Base-by-base conservation (phyloP, 2,113 vertebrate species). In the Ammospiza nelsoni region DNA sequence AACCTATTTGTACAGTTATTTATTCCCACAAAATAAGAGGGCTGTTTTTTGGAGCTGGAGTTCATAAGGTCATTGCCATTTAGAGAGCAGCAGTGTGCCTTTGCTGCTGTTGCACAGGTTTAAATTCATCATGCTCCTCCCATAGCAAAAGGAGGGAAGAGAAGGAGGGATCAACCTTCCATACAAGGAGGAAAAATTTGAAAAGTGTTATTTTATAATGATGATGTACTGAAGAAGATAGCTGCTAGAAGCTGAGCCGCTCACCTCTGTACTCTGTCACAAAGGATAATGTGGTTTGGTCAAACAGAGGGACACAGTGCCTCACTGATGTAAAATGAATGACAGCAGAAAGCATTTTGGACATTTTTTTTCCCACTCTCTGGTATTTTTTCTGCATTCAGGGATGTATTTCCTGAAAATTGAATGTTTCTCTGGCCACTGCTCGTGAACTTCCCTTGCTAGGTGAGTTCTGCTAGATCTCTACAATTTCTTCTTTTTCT, bases 361-460 rank as follows among this genome's bases (percentile, higher is more conserved):
- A 18, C 7, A 1, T 44, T 62, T 52, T 39, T 51, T 51, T 48
- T 28, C 0, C 5, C 3, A 3, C 9, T 20, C 31, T 5, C 11
- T 55, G 28, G 2, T 75, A 9, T 59, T 84, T 16, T 63, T 71
- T 59, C 57, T 68, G 18, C 48, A 9, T 74, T 84, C 15, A 81
- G 31, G 7, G 31, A 11, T 44, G 25, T 46, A 55, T 74, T 75
- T 87, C 15, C 6, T n/a, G 66, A 27, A 24, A 79, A 19, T 14
- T 5, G 8, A 58, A 28, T 8, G 46, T 2, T 92, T 82, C 52
- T 94, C 14, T 83, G 24, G 5, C 39, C 41, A 5, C 33, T 90
- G 12, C 0, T 44, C 49, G 37, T 39, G 37, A 39, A 39, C 6
- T 90, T 68, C 21, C 66, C 24, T 83, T 23, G 15, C 20, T n/a